Conservation (phyloP, 2,797 vertebrate genomes). For the Nyctibius grandis region DNA sequence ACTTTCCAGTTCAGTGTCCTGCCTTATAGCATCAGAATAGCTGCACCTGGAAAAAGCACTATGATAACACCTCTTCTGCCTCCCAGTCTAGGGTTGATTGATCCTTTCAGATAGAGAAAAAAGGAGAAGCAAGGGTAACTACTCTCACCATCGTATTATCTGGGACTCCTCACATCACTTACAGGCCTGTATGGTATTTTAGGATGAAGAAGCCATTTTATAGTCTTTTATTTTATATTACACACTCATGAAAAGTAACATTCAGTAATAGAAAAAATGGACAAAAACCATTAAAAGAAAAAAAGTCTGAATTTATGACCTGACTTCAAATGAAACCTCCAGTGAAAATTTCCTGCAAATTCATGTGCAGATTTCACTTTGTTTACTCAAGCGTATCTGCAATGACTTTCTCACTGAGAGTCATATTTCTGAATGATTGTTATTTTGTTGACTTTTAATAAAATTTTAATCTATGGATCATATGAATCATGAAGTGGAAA, state of each 20-base stretch:
- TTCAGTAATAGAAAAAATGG: background rate
- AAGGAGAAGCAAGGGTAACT: background rate
- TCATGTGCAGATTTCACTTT: background rate
- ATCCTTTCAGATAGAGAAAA: background rate
- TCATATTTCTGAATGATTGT: background rate
- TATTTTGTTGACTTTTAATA: background rate
- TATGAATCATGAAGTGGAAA: background rate
- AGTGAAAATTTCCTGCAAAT: background rate
- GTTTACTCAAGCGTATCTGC: background rate
- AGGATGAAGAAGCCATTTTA: background rate
- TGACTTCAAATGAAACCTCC: background rate
- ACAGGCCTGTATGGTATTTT: fast-evolving
- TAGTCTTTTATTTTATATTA: no score
- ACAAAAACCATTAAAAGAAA: background rate
- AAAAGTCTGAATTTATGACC: background rate
- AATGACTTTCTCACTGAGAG: background rate
- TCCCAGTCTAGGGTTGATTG: fast-evolving
- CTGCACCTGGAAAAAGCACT: background rate
- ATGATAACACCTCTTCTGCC: background rate
- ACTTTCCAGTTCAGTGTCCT: background rate
- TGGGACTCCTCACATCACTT: fast-evolving
- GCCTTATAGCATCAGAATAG: background rate
- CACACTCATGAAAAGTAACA: background rate
- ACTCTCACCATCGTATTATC: background rate
- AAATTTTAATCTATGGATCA: background rate